Evolutionary conservation across 1,140 invertebrate species (phyloP), one percentile per base, ranked within the genome.

Genomic region (Carposina sasakii): DNA sequence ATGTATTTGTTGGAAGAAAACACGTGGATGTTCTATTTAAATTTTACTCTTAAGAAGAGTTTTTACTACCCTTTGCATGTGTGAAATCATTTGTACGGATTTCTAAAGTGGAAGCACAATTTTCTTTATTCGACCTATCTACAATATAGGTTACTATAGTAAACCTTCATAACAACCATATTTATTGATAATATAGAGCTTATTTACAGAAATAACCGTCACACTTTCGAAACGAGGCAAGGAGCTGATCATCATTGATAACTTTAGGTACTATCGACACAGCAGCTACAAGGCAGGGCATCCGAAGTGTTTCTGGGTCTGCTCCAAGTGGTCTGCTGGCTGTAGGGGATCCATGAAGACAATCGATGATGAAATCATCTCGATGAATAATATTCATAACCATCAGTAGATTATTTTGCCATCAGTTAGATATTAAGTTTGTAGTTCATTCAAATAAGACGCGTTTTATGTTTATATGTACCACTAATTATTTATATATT

Each of bases 221-320:
- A 48, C 41, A 6, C 34, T 13, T n/a, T 62, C 59, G 5, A 47
- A 46, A 15, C 41, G 30, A 28, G 63, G 63, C 4, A 60, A 48
- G 9, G 54, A 54, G 2, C 52, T 69, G 37, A 19, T 64, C 21
- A 49, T 62, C 31, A 57, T 63, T 10, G 64, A 63, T 2, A 45
- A 33, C 3, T 54, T 51, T 15, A 37, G 67, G 1, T 76, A 54
- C 40, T 64, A 71, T 16, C 56, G 61, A 13, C 67, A 69, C 48
- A 65, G 60, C 39, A 54, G 60, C 19, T 67, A 64, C 39, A 62
- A 54, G 19, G 40, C 52, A 15, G 51, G 45, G 9, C 41, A 47
- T 13, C 47, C 34, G 0, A 67, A 56, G 19, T 60, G 55, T 31
- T 17, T 69, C 2, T 76, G 72, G 72, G 51, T 67, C 0, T 76